A percentile compares a stretch with the other conserved stretches of the same genome.
Evolutionary conservation across 2,113 vertebrate genomes (phyloP).

Genomic region (Tringa solitaria): DNA sequence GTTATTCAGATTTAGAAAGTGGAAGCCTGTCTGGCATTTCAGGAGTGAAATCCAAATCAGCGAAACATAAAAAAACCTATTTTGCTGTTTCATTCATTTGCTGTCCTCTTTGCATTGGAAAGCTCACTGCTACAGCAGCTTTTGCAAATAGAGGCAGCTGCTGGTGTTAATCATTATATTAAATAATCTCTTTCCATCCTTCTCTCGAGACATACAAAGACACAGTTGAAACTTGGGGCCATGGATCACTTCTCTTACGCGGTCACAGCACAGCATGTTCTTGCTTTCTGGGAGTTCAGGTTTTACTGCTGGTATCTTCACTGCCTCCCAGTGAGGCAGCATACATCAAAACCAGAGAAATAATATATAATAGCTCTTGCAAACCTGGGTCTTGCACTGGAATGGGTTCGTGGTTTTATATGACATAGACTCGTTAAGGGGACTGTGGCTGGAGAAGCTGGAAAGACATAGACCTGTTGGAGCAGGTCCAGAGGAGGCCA

Average conservation of each 20-base stretch:
- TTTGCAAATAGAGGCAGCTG: neutral
- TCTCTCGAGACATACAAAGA: neutral
- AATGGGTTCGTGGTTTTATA: neutral
- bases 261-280: neutral
- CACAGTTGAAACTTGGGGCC: neutral
- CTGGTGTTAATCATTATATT: neutral
- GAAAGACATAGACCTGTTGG: neutral
- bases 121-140: neutral
- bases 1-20: neutral
- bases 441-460: neutral
- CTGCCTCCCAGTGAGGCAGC: neutral
- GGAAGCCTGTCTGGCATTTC: neutral
- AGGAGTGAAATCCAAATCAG: neutral
- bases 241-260: neutral
- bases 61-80: neutral
- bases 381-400: neutral
- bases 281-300: neutral
- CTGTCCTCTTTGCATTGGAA: neutral
- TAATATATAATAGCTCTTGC: neutral
- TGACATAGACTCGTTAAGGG: neutral
- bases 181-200: neutral
- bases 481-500: neutral
- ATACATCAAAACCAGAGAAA: neutral
- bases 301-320: neutral
- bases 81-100: neutral